phyloP scores from a whole-genome alignment of 2,888 invertebrate genomes.

The Cheilosia vulpina region DNA sequence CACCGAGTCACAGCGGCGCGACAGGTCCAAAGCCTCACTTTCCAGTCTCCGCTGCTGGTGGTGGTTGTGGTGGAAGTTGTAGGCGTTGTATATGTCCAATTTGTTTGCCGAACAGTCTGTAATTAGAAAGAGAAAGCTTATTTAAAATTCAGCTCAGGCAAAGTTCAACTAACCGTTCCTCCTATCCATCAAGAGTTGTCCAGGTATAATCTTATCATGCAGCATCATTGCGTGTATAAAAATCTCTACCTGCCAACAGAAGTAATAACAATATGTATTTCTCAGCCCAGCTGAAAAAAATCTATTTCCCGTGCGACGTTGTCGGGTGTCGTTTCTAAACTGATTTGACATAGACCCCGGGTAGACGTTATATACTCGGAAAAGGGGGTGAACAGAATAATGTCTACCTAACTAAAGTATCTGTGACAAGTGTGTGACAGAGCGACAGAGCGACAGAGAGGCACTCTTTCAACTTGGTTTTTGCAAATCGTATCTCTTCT shows the following conservation, averaged over 20 bases:
- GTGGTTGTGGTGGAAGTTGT: constrained; percentile 78
- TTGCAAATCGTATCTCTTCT: constrained; percentile 53
- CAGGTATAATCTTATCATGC: constrained; percentile 81
- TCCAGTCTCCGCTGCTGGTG: constrained; percentile 76
- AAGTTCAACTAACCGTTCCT: constrained; percentile 80
- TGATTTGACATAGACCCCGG: constrained; percentile 11
- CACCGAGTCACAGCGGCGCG: constrained; percentile 81
- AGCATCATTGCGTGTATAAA: constrained; percentile 76
- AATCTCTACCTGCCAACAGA: not conserved
- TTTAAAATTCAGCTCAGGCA: not conserved
- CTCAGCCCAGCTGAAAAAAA: not conserved
- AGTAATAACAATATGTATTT: not conserved
- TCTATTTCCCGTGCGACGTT: not conserved
- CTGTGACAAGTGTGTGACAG: constrained; percentile 72
- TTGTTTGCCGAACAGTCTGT: constrained; percentile 71
- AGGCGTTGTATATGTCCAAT: constrained; percentile 80
- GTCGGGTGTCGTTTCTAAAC: constrained; percentile 32
- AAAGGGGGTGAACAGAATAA: constrained; percentile 5
- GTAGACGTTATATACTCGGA: constrained; percentile 52
- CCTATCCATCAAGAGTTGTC: constrained; percentile 81
- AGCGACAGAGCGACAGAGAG: constrained; percentile 53
- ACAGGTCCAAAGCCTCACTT: constrained; percentile 82
- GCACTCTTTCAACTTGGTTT: not conserved
- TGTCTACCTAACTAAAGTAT: constrained; percentile 36
- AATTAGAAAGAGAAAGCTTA: constrained; percentile 14